A percentile compares a stretch with the other conserved stretches of the same genome.
Conservation (phyloP, 2,888 invertebrate species). For the Oligia latruncula region DNA sequence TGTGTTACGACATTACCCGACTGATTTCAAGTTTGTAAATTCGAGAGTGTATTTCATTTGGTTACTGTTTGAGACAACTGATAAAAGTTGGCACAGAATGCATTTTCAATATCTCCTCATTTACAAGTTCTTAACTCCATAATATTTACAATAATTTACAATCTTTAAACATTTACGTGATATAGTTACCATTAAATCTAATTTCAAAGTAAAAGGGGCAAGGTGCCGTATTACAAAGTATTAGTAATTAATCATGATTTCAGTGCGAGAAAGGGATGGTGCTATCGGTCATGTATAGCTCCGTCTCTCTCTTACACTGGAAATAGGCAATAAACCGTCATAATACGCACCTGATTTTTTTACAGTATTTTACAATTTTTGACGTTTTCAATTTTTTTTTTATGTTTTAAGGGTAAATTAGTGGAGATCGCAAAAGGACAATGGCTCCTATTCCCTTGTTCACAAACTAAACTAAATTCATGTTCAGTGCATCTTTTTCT, state of each 20-base stretch:
- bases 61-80: background rate
- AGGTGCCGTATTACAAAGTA: background rate
- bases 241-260: background rate
- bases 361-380: background rate
- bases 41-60: background rate
- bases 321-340: background rate
- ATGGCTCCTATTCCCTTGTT: too few species aligned
- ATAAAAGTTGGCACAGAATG: background rate
- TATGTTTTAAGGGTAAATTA: background rate
- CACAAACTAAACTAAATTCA: too few species aligned
- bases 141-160: slow-evolving; percentile 66
- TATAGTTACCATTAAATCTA: slow-evolving; percentile 9
- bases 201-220: slow-evolving; percentile 2
- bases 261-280: background rate
- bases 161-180: slow-evolving; percentile 15
- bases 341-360: background rate
- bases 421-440: slow-evolving; percentile 30
- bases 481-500: too few species aligned
- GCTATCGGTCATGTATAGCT: background rate
- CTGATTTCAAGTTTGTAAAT: background rate
- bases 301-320: background rate
- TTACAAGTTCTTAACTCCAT: slow-evolving; percentile 48
- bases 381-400: background rate
- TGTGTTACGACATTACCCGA: too few species aligned
- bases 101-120: slow-evolving; percentile 22